phyloP scores from a whole-genome alignment of 1,140 invertebrate genomes.

The Zaprionus kolodkinae region DNA sequence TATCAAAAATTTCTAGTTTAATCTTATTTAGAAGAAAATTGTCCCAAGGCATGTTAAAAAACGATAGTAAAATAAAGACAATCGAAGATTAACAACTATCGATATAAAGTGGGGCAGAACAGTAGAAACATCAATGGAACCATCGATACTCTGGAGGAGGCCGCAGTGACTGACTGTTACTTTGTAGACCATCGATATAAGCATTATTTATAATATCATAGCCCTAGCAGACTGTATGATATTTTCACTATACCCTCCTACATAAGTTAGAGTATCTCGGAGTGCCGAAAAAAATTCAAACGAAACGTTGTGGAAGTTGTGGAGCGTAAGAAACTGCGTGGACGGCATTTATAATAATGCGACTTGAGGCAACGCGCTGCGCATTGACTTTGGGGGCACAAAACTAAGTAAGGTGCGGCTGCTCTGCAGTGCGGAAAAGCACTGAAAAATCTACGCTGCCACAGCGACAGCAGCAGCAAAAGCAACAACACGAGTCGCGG shows the following conservation, averaged over 20 bases:
- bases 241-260: not conserved
- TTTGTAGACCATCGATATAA: too few species aligned
- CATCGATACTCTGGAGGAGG: too few species aligned
- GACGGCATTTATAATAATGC: slow-evolving; percentile 81
- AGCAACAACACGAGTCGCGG: not conserved
- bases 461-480: slow-evolving; percentile 12
- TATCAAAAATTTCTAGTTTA: too few species aligned
- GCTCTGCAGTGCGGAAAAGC: slow-evolving; percentile 64
- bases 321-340: slow-evolving; percentile 76
- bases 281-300: slow-evolving; percentile 36
- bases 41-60: too few species aligned
- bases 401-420: slow-evolving; percentile 76
- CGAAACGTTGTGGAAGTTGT: slow-evolving; percentile 63
- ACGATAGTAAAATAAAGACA: too few species aligned
- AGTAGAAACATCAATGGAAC: too few species aligned
- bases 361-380: slow-evolving; percentile 38
- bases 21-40: too few species aligned
- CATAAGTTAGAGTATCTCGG: slow-evolving; percentile 6
- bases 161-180: too few species aligned
- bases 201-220: too few species aligned
- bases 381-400: slow-evolving; percentile 52
- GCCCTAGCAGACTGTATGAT: not conserved
- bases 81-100: too few species aligned
- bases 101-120: too few species aligned
- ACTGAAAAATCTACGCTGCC: slow-evolving; percentile 44